Conservation (phyloP, 2,113 vertebrate species). For the Rynchops niger region DNA sequence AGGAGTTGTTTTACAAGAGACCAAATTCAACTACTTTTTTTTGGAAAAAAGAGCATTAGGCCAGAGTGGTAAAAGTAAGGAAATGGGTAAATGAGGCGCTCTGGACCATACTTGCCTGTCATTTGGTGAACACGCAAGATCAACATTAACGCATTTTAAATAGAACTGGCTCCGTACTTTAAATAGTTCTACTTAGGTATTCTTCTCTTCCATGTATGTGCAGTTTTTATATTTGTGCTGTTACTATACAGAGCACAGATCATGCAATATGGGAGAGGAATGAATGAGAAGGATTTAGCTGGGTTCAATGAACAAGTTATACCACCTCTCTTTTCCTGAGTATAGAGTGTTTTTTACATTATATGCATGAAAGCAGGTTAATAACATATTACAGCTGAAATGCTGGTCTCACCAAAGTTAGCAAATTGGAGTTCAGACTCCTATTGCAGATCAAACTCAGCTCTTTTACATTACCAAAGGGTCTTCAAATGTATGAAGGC, state of each 20-base stretch:
- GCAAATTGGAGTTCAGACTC: neutral
- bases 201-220: conserved; percentile 41
- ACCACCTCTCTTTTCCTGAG: conserved; percentile 1
- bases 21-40: conserved; percentile 19
- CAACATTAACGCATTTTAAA: conserved; percentile 55
- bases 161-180: conserved; percentile 27
- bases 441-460: neutral
- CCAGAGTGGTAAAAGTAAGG: neutral
- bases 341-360: conserved; percentile 18
- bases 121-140: conserved; percentile 19
- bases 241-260: conserved; percentile 21
- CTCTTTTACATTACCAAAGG: neutral
- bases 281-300: neutral
- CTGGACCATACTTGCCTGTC: neutral
- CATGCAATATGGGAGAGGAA: conserved; percentile 29
- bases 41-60: neutral
- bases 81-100: neutral
- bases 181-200: conserved; percentile 3
- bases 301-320: conserved; percentile 24
- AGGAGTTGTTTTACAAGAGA: neutral
- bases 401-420: conserved; percentile 1
- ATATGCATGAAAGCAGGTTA: conserved; percentile 19
- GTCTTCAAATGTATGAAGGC: neutral
- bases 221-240: conserved; percentile 39
- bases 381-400: conserved; percentile 40